Conservation (phyloP, 2,797 vertebrate species). For the Neosilurus hyrtlii region DNA sequence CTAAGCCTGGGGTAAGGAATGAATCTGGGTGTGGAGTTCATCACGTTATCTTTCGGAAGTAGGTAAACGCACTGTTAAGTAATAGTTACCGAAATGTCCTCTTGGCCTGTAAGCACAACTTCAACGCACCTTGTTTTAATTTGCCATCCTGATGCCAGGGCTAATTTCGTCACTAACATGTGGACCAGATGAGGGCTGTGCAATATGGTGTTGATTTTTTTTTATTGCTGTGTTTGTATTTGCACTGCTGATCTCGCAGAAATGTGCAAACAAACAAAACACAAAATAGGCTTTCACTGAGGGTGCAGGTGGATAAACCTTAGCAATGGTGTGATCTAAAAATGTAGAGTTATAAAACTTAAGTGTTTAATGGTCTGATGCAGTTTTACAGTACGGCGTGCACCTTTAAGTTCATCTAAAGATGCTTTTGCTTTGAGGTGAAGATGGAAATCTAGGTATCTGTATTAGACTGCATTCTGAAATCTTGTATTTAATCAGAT, state of each 20-base stretch:
- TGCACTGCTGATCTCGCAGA: constrained; percentile 3
- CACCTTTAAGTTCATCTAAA: too few relatives aligned
- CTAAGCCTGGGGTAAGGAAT: constrained; percentile 12
- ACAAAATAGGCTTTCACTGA: neutral
- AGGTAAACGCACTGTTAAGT: constrained; percentile 27
- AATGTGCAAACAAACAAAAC: neutral
- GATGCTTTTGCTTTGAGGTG: neutral
- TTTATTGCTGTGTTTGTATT: neutral
- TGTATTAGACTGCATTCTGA: neutral
- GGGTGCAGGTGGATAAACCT: neutral
- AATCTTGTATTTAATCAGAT: neutral
- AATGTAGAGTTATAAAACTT: neutral
- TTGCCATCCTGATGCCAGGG: neutral
- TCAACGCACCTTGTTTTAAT: neutral
- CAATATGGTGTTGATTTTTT: neutral
- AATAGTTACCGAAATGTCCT: constrained; percentile 21
- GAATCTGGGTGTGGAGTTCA: constrained; percentile 37
- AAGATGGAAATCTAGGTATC: neutral
- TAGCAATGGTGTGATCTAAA: neutral
- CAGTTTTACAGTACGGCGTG: too few relatives aligned
- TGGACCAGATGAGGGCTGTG: neutral
- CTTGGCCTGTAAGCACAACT: constrained; percentile 1
- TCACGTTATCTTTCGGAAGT: constrained; percentile 47
- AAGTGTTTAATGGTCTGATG: too few relatives aligned
- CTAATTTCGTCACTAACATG: constrained; percentile 5